phyloP scores from a whole-genome alignment of 1,140 invertebrate genomes.

The Pentalonia nigronervosa region DNA sequence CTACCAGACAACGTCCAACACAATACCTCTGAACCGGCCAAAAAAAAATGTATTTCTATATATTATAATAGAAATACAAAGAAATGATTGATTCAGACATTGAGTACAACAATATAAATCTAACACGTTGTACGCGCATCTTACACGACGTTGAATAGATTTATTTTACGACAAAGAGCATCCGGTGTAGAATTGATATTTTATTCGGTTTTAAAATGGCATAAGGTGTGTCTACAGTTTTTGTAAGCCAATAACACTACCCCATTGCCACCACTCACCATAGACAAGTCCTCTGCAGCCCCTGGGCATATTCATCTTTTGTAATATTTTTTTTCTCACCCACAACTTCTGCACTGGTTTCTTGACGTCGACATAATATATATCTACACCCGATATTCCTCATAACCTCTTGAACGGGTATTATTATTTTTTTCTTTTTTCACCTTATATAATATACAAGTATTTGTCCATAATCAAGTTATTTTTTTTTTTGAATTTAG shows the following conservation, averaged over 20 bases:
- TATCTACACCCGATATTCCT: background rate
- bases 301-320: background rate
- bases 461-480: background rate
- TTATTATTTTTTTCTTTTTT: background rate
- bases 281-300: background rate
- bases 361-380: background rate
- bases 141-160: background rate
- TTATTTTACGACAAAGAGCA: conserved; percentile 14
- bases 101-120: background rate
- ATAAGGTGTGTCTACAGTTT: background rate
- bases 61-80: background rate
- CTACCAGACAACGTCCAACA: background rate
- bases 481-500: background rate
- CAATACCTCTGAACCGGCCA: background rate
- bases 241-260: background rate
- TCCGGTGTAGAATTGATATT: background rate
- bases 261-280: background rate
- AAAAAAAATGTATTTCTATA: background rate
- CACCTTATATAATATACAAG: background rate
- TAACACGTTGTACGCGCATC: background rate
- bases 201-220: background rate
- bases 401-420: background rate
- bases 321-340: background rate
- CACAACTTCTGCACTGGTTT: background rate
- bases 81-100: conserved; percentile 38